Conservation (phyloP, 2,888 invertebrate species). For the Tiphia femorata region DNA sequence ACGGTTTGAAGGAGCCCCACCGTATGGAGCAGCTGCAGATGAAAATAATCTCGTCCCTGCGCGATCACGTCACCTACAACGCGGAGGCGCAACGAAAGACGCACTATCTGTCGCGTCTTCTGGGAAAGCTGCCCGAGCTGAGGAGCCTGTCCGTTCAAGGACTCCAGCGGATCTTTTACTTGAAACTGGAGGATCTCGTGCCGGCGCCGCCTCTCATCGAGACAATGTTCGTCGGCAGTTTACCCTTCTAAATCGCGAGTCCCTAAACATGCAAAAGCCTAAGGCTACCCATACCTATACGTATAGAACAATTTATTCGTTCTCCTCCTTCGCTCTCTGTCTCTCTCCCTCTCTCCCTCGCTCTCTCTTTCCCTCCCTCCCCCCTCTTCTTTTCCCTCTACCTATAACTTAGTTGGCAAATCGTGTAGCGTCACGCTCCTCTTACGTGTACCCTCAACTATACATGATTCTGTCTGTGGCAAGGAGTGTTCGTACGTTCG, state of each 20-base stretch:
- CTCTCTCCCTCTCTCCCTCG: not conserved
- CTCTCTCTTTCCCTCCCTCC: slow-evolving; percentile 12
- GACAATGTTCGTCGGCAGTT: slow-evolving; percentile 94
- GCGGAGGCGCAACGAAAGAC: slow-evolving; percentile 90
- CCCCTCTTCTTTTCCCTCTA: slow-evolving; percentile 41
- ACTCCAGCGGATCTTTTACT: slow-evolving; percentile 92
- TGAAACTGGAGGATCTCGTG: slow-evolving; percentile 92
- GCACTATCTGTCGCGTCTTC: slow-evolving; percentile 92
- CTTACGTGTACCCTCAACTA: not conserved
- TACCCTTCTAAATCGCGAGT: slow-evolving; percentile 83
- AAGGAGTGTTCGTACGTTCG: too few relatives aligned
- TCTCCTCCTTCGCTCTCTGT: slow-evolving; percentile 35
- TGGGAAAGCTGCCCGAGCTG: slow-evolving; percentile 93
- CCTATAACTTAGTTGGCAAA: slow-evolving; percentile 19
- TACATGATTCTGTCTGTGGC: not conserved
- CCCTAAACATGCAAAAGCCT: slow-evolving; percentile 15
- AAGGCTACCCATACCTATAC: slow-evolving; percentile 32
- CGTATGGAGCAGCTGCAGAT: slow-evolving; percentile 95
- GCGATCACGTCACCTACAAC: slow-evolving; percentile 96
- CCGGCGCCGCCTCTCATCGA: slow-evolving; percentile 94
- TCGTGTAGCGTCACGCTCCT: not conserved
- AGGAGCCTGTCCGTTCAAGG: slow-evolving; percentile 94
- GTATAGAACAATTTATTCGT: slow-evolving; percentile 37
- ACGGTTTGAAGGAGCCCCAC: slow-evolving; percentile 91
- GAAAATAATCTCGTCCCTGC: slow-evolving; percentile 94